phyloP scores from a whole-genome alignment of 2,113 vertebrate genomes.

The Xyliphius kryptos region DNA sequence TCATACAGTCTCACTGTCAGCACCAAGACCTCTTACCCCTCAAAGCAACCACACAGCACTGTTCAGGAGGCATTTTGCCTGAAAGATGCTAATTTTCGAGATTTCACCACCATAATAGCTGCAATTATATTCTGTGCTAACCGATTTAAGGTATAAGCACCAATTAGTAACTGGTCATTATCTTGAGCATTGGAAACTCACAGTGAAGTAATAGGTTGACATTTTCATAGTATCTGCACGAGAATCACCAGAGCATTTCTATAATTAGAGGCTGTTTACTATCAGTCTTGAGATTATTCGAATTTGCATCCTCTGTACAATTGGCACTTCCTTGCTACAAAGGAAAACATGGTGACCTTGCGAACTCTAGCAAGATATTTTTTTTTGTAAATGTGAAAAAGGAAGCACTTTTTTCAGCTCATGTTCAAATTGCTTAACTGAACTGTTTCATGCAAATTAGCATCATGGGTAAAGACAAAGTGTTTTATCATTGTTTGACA shows the following conservation, averaged over 20 bases:
- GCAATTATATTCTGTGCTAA: conserved; percentile 72
- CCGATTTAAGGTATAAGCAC: conserved; percentile 75
- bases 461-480: too few relatives aligned
- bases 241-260: conserved; percentile 56
- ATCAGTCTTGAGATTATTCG: conserved; percentile 60
- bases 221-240: conserved; percentile 58
- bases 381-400: too few relatives aligned
- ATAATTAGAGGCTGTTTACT: conserved; percentile 67
- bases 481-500: too few relatives aligned
- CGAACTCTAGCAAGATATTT: too few relatives aligned
- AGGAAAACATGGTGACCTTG: too few relatives aligned
- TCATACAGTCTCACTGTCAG: conserved; percentile 56
- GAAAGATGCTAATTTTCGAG: conserved; percentile 69
- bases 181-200: conserved; percentile 72
- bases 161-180: conserved; percentile 79
- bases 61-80: conserved; percentile 45
- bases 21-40: conserved; percentile 49
- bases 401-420: too few relatives aligned
- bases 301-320: conserved; percentile 52
- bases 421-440: too few relatives aligned
- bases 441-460: too few relatives aligned
- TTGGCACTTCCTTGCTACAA: too few relatives aligned
- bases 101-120: conserved; percentile 71
- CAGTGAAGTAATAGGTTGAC: conserved; percentile 70
- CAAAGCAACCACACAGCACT: conserved; percentile 52